These are phyloP conservation scores for Nannoperca australis DNA, from an alignment of 2,797 vertebrate species.

Conservation along the genomic window DNA sequence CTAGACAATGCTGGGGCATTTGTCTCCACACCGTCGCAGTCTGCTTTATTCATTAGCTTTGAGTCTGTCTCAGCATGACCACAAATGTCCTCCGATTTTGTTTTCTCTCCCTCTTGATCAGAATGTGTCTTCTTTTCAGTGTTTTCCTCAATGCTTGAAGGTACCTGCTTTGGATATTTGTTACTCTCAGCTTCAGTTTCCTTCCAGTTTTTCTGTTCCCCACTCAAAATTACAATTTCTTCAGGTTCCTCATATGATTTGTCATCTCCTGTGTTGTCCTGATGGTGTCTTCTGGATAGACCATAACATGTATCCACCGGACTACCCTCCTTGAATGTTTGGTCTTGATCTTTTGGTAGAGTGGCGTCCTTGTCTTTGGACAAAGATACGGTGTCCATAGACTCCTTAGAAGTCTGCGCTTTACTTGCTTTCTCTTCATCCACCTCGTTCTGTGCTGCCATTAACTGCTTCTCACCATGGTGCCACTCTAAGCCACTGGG, in stretches of 20 bases:
- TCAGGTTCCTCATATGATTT: conserved; percentile 28
- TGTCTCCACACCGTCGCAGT: not conserved
- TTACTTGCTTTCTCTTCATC: conserved; percentile 46
- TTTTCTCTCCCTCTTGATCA: conserved; percentile 20
- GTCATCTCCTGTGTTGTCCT: conserved; percentile 8
- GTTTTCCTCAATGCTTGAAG: conserved; percentile 17
- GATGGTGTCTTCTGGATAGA: conserved; percentile 2
- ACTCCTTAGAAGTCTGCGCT: conserved; percentile 30
- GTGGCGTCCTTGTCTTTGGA: conserved; percentile 22
- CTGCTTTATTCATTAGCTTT: not conserved
- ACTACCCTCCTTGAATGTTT: conserved; percentile 33
- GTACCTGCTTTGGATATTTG: conserved; percentile 16
- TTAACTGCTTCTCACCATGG: conserved; percentile 62
- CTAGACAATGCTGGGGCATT: not conserved
- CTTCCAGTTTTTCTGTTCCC: conserved; percentile 18
- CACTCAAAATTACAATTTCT: conserved; percentile 15
- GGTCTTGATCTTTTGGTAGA: conserved; percentile 28
- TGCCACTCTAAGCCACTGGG: conserved; percentile 71
- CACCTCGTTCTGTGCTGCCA: conserved; percentile 51
- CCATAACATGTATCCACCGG: conserved; percentile 38
- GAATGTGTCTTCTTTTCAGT: not conserved
- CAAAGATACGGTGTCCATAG: conserved; percentile 19
- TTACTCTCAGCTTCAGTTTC: conserved; percentile 14
- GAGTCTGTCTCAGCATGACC: conserved; percentile 21
- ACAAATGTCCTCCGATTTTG: conserved; percentile 1